A percentile compares a stretch with the other conserved stretches of the same genome.
Evolutionary conservation across 2,113 vertebrate species (phyloP).

Genomic region (Diphyllodes magnificus): DNA sequence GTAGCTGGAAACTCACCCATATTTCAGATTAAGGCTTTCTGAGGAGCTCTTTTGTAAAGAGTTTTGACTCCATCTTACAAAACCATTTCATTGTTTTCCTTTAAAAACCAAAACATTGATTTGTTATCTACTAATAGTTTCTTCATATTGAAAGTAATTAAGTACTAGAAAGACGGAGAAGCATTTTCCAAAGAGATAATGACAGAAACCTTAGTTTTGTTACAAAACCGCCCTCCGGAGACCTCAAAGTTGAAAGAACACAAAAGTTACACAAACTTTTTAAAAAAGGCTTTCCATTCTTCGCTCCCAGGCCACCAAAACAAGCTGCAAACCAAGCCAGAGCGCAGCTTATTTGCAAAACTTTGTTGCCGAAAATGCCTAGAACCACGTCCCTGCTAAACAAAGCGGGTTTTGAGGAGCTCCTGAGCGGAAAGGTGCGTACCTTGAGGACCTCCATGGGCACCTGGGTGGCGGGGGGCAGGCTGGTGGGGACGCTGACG

Average conservation of each 20-base stretch:
- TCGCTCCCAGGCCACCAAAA: not conserved
- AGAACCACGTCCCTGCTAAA: not conserved
- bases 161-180: not conserved
- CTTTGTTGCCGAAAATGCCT: rapidly evolving
- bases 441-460: slow-evolving; percentile 93
- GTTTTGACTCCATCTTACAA: slow-evolving; percentile 28
- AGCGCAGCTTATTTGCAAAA: rapidly evolving
- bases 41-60: slow-evolving; percentile 43
- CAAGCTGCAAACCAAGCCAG: not conserved
- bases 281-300: not conserved
- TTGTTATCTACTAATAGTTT: not conserved
- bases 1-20: slow-evolving; percentile 63
- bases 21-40: slow-evolving; percentile 56
- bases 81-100: not conserved
- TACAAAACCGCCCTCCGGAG: not conserved
- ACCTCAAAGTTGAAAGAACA: not conserved
- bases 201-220: not conserved
- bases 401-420: not conserved
- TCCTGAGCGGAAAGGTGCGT: not conserved
- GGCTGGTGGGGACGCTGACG: slow-evolving; percentile 74
- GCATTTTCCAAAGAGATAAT: not conserved
- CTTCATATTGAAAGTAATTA: not conserved
- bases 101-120: not conserved
- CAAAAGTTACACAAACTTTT: not conserved
- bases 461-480: slow-evolving; percentile 84